phyloP scores from a whole-genome alignment of 2,888 invertebrate species.

The Xestobium rufovillosum region DNA sequence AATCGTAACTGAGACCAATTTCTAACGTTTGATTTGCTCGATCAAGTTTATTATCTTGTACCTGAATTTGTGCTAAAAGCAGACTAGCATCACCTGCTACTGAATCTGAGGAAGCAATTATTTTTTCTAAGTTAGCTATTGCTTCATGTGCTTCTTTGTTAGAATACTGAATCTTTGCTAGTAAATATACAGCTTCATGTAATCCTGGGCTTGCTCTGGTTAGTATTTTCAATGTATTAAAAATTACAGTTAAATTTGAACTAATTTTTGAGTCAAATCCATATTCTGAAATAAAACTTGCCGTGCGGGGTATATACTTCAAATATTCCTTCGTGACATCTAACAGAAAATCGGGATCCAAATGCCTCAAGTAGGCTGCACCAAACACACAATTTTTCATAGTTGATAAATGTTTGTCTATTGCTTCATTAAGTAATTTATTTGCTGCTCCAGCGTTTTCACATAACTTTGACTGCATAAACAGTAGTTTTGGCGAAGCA shows the following conservation, averaged over 20 bases:
- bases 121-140: slow-evolving; percentile 60
- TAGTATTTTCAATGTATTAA: slow-evolving; percentile 61
- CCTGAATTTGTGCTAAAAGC: slow-evolving; percentile 76
- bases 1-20: slow-evolving; percentile 84
- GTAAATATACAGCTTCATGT: slow-evolving; percentile 55
- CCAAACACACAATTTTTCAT: slow-evolving; percentile 60
- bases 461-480: slow-evolving; percentile 60
- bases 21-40: slow-evolving; percentile 83
- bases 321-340: slow-evolving; percentile 71
- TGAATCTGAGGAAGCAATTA: slow-evolving; percentile 67
- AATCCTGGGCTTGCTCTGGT: slow-evolving; percentile 78
- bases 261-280: slow-evolving; percentile 3
- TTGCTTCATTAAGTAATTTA: slow-evolving; percentile 55
- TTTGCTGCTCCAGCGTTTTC: slow-evolving; percentile 50
- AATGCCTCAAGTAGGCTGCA: slow-evolving; percentile 59
- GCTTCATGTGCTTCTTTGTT: slow-evolving; percentile 67
- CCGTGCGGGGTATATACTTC: slow-evolving; percentile 54
- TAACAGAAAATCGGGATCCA: slow-evolving; percentile 83
- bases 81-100: slow-evolving; percentile 78
- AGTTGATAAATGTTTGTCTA: slow-evolving; percentile 47
- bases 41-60: slow-evolving; percentile 61
- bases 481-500: slow-evolving; percentile 56
- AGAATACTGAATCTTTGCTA: slow-evolving; percentile 77
- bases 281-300: slow-evolving; percentile 13
- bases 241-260: slow-evolving; percentile 3